These are phyloP conservation scores for Hapalemur alaotrensis DNA, from an alignment of 2,797 vertebrate genomes.

Conservation along the genomic window DNA sequence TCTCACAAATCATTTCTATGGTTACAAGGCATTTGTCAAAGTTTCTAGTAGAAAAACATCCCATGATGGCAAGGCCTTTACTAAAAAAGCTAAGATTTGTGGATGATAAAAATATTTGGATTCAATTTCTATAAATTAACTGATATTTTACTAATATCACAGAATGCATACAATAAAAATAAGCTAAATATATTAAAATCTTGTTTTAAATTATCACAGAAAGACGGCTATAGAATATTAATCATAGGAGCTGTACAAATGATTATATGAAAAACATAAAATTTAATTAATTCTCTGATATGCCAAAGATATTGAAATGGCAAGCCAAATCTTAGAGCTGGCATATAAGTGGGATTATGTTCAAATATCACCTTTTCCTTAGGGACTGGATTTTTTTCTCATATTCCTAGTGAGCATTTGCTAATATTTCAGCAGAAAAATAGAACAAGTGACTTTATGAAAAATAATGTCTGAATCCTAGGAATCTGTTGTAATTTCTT, in stretches of 20 bases:
- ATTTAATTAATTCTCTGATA: conserved; percentile 27
- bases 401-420: background rate
- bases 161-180: background rate
- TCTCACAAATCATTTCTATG: conserved; percentile 84
- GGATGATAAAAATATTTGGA: conserved; percentile 38
- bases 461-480: background rate
- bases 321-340: background rate
- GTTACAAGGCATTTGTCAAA: conserved; percentile 83
- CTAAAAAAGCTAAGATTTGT: conserved; percentile 65
- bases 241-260: background rate
- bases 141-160: background rate
- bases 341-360: background rate
- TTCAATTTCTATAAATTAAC: conserved; percentile 19
- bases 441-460: background rate
- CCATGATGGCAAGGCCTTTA: conserved; percentile 47
- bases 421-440: background rate
- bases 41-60: conserved; percentile 78
- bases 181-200: background rate
- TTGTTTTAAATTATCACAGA: background rate
- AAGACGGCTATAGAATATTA: background rate
- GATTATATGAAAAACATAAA: background rate
- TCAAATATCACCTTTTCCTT: background rate
- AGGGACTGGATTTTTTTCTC: background rate
- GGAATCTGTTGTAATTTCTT: background rate
- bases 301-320: background rate